Percentiles rank a stretch among this genome's conserved stretches.
These are phyloP conservation scores for Macrochelys suwanniensis DNA, from an alignment of 2,797 vertebrate genomes.

Conservation along the genomic window DNA sequence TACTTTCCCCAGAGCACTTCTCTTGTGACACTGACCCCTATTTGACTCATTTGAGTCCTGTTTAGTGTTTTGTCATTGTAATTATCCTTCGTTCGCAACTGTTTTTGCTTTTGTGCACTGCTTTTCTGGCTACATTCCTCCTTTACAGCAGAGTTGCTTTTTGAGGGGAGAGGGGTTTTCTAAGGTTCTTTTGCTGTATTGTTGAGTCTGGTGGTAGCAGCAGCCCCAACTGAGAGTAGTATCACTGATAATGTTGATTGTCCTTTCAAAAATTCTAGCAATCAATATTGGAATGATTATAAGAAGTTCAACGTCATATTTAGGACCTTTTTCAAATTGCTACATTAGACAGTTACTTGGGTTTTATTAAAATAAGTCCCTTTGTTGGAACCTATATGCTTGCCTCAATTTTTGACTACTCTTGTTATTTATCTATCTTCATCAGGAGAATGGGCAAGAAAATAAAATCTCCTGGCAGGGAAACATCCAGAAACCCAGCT, in stretches of 20 bases:
- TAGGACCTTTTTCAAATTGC: neutral
- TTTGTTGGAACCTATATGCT: neutral
- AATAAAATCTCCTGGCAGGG: neutral
- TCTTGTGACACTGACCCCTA: neutral
- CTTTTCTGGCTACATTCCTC: neutral
- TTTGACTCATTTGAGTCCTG: neutral
- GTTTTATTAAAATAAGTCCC: neutral
- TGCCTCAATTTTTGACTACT: neutral
- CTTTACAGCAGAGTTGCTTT: neutral
- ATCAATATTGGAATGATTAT: neutral
- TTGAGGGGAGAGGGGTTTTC: neutral
- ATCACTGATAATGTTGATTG: neutral
- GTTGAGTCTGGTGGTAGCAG: neutral
- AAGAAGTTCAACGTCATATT: neutral
- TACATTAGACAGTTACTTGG: neutral
- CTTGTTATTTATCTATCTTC: neutral
- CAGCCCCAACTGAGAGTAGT: neutral
- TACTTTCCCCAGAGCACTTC: neutral
- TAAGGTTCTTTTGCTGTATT: neutral
- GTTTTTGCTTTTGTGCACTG: neutral
- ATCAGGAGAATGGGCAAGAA: neutral
- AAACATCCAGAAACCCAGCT: neutral
- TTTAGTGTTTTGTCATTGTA: neutral
- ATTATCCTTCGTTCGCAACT: neutral
- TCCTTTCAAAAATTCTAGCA: neutral